These are phyloP conservation scores for Gymnoscopelus microlampas DNA, from an alignment of 2,797 vertebrate genomes.

Conservation along the genomic window DNA sequence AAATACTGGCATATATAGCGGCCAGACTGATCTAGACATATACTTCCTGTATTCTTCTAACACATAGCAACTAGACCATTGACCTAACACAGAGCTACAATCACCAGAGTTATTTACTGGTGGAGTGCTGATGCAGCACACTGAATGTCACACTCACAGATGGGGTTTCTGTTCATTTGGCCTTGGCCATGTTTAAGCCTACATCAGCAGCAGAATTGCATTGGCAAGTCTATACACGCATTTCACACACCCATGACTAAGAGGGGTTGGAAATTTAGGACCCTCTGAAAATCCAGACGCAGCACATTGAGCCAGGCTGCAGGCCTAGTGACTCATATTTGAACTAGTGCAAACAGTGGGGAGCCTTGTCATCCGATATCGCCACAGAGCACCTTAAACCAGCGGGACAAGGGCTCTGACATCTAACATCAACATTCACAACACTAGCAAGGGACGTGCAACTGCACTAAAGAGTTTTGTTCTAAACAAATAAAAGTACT, in stretches of 20 bases:
- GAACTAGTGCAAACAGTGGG: slow-evolving; percentile 38
- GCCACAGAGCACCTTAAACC: slow-evolving; percentile 20
- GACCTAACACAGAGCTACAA: not conserved
- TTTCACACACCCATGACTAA: slow-evolving; percentile 40
- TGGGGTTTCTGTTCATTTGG: slow-evolving; percentile 23
- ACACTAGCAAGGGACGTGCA: slow-evolving; percentile 8
- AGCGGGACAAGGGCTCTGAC: slow-evolving; percentile 36
- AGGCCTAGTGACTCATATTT: slow-evolving; percentile 59
- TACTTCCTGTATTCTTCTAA: not conserved
- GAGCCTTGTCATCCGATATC: slow-evolving; percentile 18
- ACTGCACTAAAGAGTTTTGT: not conserved
- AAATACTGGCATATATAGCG: too few relatives aligned
- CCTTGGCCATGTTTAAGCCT: slow-evolving; percentile 20
- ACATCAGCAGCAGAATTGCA: slow-evolving; percentile 45
- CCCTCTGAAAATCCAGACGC: slow-evolving; percentile 51
- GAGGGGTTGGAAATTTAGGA: slow-evolving; percentile 33
- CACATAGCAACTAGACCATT: not conserved
- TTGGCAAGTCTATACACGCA: slow-evolving; percentile 53
- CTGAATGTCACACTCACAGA: slow-evolving; percentile 9
- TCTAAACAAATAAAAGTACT: slow-evolving; percentile 19
- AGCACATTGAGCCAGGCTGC: slow-evolving; percentile 21
- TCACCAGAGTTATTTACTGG: slow-evolving; percentile 17
- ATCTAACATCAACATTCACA: slow-evolving; percentile 1
- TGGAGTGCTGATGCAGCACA: slow-evolving; percentile 30
- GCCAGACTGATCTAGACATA: too few relatives aligned